Conservation (phyloP, 1,140 invertebrate genomes). For the Tetragnatha versicolor region DNA sequence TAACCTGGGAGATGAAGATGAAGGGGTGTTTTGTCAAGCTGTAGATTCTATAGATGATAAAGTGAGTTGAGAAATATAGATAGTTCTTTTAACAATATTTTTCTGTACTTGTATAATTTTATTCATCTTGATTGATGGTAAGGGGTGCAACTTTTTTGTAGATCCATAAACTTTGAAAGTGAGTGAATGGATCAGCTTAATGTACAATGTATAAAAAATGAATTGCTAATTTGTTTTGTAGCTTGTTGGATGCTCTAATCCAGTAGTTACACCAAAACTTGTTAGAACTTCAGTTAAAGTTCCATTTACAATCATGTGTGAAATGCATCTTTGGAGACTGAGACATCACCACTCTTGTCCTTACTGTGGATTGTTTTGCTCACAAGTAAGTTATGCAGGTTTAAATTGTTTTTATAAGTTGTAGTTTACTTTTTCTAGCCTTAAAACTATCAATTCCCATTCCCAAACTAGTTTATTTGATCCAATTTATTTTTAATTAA, state of each 20-base stretch:
- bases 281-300: constrained; percentile 79
- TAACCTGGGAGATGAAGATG: constrained; percentile 26
- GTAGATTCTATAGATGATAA: constrained; percentile 81
- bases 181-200: too few species aligned
- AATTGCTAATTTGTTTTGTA: too few species aligned
- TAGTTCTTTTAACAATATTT: too few species aligned
- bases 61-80: too few species aligned
- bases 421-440: not conserved
- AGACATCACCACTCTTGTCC: constrained; percentile 87
- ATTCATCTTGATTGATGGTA: not conserved
- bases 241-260: constrained; percentile 81
- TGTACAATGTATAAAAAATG: too few species aligned
- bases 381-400: constrained; percentile 77
- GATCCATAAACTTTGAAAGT: too few species aligned
- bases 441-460: not conserved
- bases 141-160: not conserved
- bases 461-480: too few species aligned
- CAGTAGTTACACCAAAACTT: constrained; percentile 71
- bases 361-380: constrained; percentile 88
- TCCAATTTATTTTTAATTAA: too few species aligned
- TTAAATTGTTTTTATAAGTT: too few species aligned
- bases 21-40: constrained; percentile 70
- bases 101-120: not conserved
- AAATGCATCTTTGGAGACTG: constrained; percentile 79
- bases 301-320: constrained; percentile 85